These are phyloP conservation scores for Spodoptera exigua DNA, from an alignment of 2,888 invertebrate species.

Conservation along the genomic window DNA sequence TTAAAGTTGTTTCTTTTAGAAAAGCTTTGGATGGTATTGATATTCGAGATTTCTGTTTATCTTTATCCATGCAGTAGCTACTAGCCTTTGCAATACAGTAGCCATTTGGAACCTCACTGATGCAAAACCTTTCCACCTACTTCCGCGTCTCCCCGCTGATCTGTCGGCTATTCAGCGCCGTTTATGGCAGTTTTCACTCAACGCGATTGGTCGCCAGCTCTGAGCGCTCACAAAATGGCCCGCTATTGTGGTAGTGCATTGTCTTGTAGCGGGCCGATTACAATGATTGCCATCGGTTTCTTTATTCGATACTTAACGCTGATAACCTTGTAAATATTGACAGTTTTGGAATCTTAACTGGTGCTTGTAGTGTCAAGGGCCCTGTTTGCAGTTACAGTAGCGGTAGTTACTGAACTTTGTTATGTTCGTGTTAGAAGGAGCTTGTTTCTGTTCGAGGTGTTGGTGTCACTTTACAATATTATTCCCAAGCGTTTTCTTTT, in stretches of 20 bases:
- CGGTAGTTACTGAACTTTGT: conserved; percentile 8
- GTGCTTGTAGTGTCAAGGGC: conserved; percentile 10
- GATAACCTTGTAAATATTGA: conserved; percentile 55
- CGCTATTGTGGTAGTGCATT: conserved; percentile 77
- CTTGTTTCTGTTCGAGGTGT: conserved; percentile 1
- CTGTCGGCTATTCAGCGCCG: conserved; percentile 70
- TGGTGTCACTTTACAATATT: no score
- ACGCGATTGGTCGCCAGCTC: conserved; percentile 79
- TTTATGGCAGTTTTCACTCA: conserved; percentile 89
- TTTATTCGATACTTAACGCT: conserved; percentile 62
- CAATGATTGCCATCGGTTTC: conserved; percentile 58
- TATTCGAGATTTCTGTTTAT: background rate
- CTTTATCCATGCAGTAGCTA: conserved; percentile 11
- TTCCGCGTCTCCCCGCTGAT: conserved; percentile 55
- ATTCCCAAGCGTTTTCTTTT: no score
- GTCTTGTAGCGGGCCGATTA: conserved; percentile 71
- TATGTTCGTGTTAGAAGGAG: background rate
- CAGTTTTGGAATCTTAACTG: conserved; percentile 38
- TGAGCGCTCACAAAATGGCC: conserved; percentile 72
- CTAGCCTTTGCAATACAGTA: conserved; percentile 36
- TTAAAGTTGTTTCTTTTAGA: conserved; percentile 9
- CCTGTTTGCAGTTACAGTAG: conserved; percentile 2
- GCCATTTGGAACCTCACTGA: conserved; percentile 59
- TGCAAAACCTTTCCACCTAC: conserved; percentile 62
- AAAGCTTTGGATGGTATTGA: background rate